phyloP scores from a whole-genome alignment of 2,113 vertebrate species.

The Ceratotherium simum region DNA sequence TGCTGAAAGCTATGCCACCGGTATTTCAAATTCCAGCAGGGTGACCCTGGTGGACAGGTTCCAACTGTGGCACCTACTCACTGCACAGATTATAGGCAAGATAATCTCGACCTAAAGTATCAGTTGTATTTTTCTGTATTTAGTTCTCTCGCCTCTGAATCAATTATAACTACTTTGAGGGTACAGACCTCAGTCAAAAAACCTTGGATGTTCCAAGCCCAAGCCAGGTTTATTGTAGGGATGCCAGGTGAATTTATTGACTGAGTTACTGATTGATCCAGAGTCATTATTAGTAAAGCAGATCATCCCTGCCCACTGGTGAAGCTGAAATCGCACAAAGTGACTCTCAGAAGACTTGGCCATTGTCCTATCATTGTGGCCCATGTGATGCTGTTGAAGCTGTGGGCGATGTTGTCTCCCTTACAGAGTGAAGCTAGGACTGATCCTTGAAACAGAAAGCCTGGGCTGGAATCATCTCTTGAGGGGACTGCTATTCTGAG shows the following conservation, averaged over 20 bases:
- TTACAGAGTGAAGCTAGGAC: neutral
- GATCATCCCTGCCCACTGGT: neutral
- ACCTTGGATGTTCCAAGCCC: neutral
- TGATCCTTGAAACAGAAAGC: neutral
- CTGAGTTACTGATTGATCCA: too few species aligned
- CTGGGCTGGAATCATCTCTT: neutral
- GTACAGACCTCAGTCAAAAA: neutral
- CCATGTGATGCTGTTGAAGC: neutral
- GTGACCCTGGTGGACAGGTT: too few species aligned
- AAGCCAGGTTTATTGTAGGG: neutral
- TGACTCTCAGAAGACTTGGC: neutral
- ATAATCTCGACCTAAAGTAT: neutral
- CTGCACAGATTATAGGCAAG: neutral
- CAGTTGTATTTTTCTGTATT: too few species aligned
- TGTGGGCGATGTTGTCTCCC: neutral
- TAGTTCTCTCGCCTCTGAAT: neutral
- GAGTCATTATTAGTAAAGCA: neutral
- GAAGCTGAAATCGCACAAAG: neutral
- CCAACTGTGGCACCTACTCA: fast-evolving
- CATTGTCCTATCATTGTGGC: too few species aligned
- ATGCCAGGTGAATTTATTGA: too few species aligned
- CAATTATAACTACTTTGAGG: too few species aligned
- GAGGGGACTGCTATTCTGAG: neutral
- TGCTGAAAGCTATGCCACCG: too few species aligned
- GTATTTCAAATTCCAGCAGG: too few species aligned